Conservation (phyloP, 2,797 vertebrate species). For the Gambusia yucatana region DNA sequence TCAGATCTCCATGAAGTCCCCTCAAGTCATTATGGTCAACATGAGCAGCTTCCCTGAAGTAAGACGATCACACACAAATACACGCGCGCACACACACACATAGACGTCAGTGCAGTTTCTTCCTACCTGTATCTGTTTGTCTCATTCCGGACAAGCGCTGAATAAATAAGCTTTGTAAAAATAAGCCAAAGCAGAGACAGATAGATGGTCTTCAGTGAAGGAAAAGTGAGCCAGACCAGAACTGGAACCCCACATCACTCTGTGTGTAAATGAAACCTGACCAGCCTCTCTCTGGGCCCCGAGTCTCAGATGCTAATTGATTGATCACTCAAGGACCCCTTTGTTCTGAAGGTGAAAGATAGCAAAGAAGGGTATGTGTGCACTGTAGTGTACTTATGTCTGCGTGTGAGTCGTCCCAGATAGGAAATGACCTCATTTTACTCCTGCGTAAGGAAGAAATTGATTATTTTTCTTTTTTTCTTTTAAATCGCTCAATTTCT, state of each 20-base stretch:
- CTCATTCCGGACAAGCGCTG: slow-evolving; percentile 28
- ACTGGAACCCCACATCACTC: slow-evolving; percentile 51
- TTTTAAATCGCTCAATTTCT: slow-evolving; percentile 47
- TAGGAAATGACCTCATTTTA: slow-evolving; percentile 83
- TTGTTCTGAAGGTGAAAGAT: slow-evolving; percentile 81
- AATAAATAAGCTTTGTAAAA: slow-evolving; percentile 63
- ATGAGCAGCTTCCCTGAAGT: slow-evolving; percentile 96
- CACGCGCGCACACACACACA: background rate
- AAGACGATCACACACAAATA: slow-evolving; percentile 57
- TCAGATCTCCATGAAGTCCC: slow-evolving; percentile 94
- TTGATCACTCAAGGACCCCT: slow-evolving; percentile 78
- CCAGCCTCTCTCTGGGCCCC: slow-evolving; percentile 55
- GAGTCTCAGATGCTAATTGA: slow-evolving; percentile 77
- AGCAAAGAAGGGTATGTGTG: slow-evolving; percentile 54
- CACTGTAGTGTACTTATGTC: slow-evolving; percentile 51
- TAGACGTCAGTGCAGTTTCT: slow-evolving; percentile 11
- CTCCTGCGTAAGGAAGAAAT: slow-evolving; percentile 77
- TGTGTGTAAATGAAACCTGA: slow-evolving; percentile 73
- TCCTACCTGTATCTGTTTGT: slow-evolving; percentile 45
- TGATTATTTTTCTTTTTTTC: slow-evolving; percentile 69
- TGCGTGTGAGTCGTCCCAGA: slow-evolving; percentile 73
- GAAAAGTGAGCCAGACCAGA: slow-evolving; percentile 61
- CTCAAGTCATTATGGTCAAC: slow-evolving; percentile 92
- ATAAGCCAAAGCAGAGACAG: slow-evolving; percentile 59
- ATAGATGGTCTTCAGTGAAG: slow-evolving; percentile 44